phyloP scores from a whole-genome alignment of 2,797 vertebrate species.

The Microchirus variegatus region DNA sequence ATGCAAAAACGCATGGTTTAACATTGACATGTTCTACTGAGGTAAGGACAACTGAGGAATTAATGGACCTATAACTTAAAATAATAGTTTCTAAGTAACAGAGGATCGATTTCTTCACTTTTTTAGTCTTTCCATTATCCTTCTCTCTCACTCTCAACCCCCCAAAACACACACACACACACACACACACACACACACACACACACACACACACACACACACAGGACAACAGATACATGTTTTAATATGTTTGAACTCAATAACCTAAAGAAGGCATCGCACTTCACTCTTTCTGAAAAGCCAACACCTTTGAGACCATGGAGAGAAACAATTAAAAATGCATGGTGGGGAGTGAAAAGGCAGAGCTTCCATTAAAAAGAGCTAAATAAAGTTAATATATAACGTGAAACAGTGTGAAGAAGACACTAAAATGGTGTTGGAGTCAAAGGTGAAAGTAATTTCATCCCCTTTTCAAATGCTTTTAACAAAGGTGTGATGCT shows the following conservation, averaged over 20 bases:
- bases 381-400: constrained; percentile 77
- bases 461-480: constrained; percentile 73
- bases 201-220: no score
- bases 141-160: no score
- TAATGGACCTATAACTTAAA: no score
- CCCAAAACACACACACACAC: neutral
- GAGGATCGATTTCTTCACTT: no score
- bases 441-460: constrained; percentile 75
- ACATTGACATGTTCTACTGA: no score
- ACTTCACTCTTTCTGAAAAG: constrained; percentile 38
- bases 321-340: constrained; percentile 71
- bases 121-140: no score
- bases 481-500: constrained; percentile 70
- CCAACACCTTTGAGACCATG: constrained; percentile 62
- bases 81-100: no score
- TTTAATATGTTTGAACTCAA: constrained; percentile 30
- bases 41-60: no score
- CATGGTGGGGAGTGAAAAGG: constrained; percentile 63
- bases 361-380: constrained; percentile 48
- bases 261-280: constrained; percentile 36
- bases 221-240: constrained; percentile 7
- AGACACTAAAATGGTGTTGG: constrained; percentile 75
- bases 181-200: no score
- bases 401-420: constrained; percentile 74
- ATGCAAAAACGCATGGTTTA: no score